Percentiles rank a stretch among this genome's conserved stretches.
Evolutionary conservation across 1,140 invertebrate genomes (phyloP).

Genomic region (Papilio aristodemus): DNA sequence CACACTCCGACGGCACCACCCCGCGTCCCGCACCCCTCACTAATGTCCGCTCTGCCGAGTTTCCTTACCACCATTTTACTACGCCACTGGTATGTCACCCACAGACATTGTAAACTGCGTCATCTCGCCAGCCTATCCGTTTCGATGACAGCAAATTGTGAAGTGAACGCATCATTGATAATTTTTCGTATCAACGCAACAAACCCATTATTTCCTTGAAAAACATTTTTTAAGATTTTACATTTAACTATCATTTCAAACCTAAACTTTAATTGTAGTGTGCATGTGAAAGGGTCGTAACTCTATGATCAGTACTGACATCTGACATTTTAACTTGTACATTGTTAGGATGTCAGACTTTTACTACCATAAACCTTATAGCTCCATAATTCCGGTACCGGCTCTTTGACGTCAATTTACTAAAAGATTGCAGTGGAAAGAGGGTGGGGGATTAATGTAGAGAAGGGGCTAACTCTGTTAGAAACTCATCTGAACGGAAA

Average conservation of each 20-base stretch:
- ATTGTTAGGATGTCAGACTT: too few species aligned
- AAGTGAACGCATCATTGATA: too few species aligned
- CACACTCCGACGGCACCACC: constrained; percentile 4
- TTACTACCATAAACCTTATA: not conserved
- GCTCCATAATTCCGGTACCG: not conserved
- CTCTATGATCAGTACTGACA: too few species aligned
- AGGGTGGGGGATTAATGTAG: not conserved
- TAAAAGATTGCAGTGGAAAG: constrained; percentile 36
- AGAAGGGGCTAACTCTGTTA: constrained; percentile 38
- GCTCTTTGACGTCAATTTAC: constrained; percentile 35
- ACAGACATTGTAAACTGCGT: not conserved
- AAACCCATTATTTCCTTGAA: too few species aligned
- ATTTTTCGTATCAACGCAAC: too few species aligned
- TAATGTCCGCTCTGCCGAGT: not conserved
- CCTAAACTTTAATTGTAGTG: too few species aligned
- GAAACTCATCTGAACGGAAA: constrained; percentile 43
- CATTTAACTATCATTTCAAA: too few species aligned
- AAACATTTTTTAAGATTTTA: too few species aligned
- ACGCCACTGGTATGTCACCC: not conserved
- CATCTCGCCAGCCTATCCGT: not conserved
- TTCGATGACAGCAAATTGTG: not conserved
- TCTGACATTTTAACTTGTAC: too few species aligned
- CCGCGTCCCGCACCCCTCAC: not conserved
- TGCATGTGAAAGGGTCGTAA: too few species aligned
- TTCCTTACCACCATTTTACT: constrained; percentile 6